phyloP scores from a whole-genome alignment of 2,888 invertebrate genomes.

The Pristionchus exspectatus region DNA sequence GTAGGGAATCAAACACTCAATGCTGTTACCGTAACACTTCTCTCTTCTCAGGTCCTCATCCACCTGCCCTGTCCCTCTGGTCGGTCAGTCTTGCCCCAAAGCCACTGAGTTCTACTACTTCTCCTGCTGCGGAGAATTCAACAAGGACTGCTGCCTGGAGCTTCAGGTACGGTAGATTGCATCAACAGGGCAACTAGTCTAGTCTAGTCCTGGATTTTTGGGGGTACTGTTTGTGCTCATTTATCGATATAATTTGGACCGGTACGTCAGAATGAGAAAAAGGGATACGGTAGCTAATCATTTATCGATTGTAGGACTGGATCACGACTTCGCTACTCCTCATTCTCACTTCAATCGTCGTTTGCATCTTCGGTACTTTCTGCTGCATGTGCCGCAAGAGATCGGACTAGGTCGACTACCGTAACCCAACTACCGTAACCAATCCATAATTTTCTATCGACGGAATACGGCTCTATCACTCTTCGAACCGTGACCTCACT shows the following conservation, averaged over 20 bases:
- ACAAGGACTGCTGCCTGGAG: constrained; percentile 25
- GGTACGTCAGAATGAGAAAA: background rate
- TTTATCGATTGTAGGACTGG: constrained; percentile 14
- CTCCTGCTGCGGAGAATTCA: background rate
- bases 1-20: background rate
- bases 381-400: background rate
- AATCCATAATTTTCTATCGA: no score
- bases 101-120: background rate
- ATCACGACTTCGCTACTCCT: background rate
- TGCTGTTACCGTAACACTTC: background rate
- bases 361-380: background rate
- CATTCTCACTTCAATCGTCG: background rate
- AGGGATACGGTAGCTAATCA: background rate
- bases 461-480: no score
- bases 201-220: background rate
- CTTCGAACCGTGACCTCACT: no score
- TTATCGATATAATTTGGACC: no score
- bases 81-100: background rate
- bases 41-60: background rate
- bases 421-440: background rate
- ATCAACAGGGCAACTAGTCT: no score
- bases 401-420: background rate
- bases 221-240: background rate
- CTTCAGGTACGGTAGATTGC: background rate
- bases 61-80: background rate